Base-by-base conservation (phyloP, 2,888 invertebrate species). In the Branchellion lobata region DNA sequence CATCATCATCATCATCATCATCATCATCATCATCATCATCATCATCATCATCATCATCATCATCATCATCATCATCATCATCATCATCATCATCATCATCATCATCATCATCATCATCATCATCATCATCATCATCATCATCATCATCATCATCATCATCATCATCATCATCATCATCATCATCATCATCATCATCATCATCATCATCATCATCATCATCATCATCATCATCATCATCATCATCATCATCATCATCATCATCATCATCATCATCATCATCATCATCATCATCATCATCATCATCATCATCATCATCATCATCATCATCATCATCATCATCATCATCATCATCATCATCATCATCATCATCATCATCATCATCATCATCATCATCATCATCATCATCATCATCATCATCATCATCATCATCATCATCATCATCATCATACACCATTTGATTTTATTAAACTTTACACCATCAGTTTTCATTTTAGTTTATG, bases 351-450 rank as follows among this genome's bases (percentile, higher is more conserved):
- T 78, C 78, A 65, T 78, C 61, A 53, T 33, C 53, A 47, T 71
- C n/a, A 53, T 53, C 79, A 47, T 51, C 36, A n/a, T 61, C 71
- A 73, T 36, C 61, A 36, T 61, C 57, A 61, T 73, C 61, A 34
- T 36, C 61, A 79, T 57, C 36, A 57, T 79, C 68, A 61, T 68
- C 36, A 65, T 36, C 68, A 68, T 79, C 79, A 75, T 79, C 79
- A 75, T 75, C 75, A 79, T 75, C 75, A 79, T 79, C 75, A 79
- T 61, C 73, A 74, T 79, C 73, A 79, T 79, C 73, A 74, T 79
- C 73, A 79, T 79, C 73, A 71, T 79, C 71, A 72, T 79, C 71
- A 72, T 72, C 78, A 29, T 75, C 53, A 75, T 75, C 76, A 76
- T 57, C 76, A 77, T 77, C 33, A 77, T 77, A 36, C 61, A 40